These are phyloP conservation scores for Drosophila neocordata DNA, from an alignment of 1,140 invertebrate genomes.

Conservation along the genomic window DNA sequence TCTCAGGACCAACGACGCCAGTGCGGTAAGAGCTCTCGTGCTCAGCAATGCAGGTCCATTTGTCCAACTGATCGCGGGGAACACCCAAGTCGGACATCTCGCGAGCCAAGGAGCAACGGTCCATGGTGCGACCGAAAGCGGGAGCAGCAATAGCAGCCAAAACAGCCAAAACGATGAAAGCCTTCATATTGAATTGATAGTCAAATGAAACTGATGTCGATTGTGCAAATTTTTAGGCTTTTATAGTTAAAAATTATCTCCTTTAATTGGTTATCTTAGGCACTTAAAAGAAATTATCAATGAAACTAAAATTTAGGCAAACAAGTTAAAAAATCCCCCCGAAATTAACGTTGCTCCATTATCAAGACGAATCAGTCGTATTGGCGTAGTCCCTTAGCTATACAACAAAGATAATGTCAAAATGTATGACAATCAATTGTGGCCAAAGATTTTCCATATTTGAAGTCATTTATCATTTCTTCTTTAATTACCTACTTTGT, in stretches of 20 bases:
- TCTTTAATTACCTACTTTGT: too few species aligned
- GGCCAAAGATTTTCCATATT: too few species aligned
- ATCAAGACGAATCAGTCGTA: too few species aligned
- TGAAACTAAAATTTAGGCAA: not conserved
- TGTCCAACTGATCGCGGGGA: constrained; percentile 38
- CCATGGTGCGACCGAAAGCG: constrained; percentile 38
- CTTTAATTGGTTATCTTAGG: not conserved
- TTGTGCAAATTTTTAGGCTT: not conserved
- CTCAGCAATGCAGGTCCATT: constrained; percentile 54
- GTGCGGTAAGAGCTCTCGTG: constrained; percentile 59
- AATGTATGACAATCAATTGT: too few species aligned
- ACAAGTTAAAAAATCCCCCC: not conserved
- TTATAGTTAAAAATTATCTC: not conserved
- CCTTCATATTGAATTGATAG: constrained; percentile 17
- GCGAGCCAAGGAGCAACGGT: constrained; percentile 53
- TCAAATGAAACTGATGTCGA: constrained; percentile 35
- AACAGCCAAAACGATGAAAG: constrained; percentile 20
- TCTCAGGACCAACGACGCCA: constrained; percentile 42
- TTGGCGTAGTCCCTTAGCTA: too few species aligned
- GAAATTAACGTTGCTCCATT: not conserved
- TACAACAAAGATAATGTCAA: too few species aligned
- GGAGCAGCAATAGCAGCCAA: constrained; percentile 13
- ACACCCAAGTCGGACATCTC: constrained; percentile 52
- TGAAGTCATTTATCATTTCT: too few species aligned
- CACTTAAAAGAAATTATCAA: not conserved